Evolutionary conservation across 2,113 vertebrate genomes (phyloP).

Genomic region (Myotis davidii): DNA sequence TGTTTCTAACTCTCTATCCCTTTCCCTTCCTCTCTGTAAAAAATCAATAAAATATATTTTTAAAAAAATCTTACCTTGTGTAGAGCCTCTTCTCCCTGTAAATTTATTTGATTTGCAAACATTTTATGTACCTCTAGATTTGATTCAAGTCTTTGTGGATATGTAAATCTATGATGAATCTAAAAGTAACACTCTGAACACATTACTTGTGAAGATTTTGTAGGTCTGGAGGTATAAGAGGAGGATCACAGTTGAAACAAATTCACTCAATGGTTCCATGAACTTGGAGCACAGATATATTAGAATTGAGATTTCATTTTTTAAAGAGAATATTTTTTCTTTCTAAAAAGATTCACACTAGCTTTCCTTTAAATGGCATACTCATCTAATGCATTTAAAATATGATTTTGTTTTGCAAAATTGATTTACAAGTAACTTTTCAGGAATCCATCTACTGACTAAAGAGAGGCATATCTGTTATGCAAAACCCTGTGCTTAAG

Average conservation of each 20-base stretch:
- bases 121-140: not conserved
- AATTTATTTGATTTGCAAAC: constrained; percentile 30
- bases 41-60: too few species aligned
- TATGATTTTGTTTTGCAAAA: constrained; percentile 68
- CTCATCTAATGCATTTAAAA: constrained; percentile 71
- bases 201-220: not conserved
- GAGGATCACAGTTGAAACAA: not conserved
- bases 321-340: constrained; percentile 38
- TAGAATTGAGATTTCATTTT: constrained; percentile 56
- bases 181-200: not conserved
- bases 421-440: constrained; percentile 74
- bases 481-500: constrained; percentile 65
- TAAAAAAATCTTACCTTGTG: not conserved
- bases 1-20: too few species aligned
- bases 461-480: constrained; percentile 48
- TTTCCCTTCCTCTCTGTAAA: too few species aligned
- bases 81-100: not conserved
- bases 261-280: not conserved
- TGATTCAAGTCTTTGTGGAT: not conserved
- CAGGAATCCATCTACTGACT: constrained; percentile 55
- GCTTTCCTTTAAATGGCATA: constrained; percentile 57
- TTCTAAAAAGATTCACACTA: constrained; percentile 57
- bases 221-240: not conserved
- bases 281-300: constrained; percentile 16
- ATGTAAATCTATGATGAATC: constrained; percentile 22